Evolutionary conservation across 2,113 vertebrate species (phyloP).

Genomic region (Coregonus clupeaformis): DNA sequence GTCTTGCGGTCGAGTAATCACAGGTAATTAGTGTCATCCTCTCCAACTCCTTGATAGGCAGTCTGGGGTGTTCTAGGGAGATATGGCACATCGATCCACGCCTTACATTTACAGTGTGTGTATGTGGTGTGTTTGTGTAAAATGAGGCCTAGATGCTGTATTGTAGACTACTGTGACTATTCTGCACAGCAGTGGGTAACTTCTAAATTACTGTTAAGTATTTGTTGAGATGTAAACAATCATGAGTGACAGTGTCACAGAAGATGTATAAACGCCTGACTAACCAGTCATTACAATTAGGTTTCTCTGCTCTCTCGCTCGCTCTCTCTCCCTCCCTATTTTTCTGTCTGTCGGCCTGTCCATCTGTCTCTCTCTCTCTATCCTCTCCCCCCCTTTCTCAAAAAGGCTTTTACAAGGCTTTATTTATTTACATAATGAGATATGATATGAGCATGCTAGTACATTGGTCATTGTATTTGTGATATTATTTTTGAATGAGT

Average conservation of each 20-base stretch:
- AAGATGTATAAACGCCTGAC: not conserved
- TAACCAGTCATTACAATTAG: not conserved
- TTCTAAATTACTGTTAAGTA: not conserved
- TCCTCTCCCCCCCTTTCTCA: not conserved
- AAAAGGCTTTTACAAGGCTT: not conserved
- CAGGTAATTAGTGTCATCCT: constrained; percentile 37
- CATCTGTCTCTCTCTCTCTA: too few species aligned
- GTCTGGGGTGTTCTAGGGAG: constrained; percentile 6
- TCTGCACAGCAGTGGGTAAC: not conserved
- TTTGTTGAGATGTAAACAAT: not conserved
- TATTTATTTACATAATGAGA: too few species aligned
- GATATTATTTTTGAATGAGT: not conserved
- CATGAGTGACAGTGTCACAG: not conserved
- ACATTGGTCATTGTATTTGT: not conserved
- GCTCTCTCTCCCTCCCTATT: too few species aligned
- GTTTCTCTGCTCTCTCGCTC: too few species aligned
- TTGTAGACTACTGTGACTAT: not conserved
- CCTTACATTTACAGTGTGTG: not conserved
- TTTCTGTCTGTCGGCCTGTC: too few species aligned
- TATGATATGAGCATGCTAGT: too few species aligned
- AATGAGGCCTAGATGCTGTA: not conserved
- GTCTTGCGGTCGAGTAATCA: constrained; percentile 36
- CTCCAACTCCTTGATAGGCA: constrained; percentile 15
- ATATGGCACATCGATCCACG: not conserved
- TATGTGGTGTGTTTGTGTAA: not conserved